Evolutionary conservation across 2,888 invertebrate genomes (phyloP).

Genomic region (Acrobasis suavella): DNA sequence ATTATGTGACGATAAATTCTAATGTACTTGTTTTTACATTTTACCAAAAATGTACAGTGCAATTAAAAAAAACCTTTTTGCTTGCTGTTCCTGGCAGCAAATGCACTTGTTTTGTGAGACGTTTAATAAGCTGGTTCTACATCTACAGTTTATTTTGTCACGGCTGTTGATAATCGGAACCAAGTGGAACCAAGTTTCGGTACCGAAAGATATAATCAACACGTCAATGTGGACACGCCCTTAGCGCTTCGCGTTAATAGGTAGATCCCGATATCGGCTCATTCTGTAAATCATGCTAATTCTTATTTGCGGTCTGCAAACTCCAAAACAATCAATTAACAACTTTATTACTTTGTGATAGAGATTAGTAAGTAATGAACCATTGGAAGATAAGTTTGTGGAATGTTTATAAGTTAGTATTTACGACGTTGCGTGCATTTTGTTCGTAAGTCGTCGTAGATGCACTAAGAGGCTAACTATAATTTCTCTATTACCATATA

Average conservation of each 20-base stretch:
- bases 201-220: slow-evolving; percentile 73
- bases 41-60: no score
- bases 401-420: slow-evolving; percentile 52
- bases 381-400: slow-evolving; percentile 28
- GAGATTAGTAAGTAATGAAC: slow-evolving; percentile 26
- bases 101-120: no score
- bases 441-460: slow-evolving; percentile 45
- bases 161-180: slow-evolving; percentile 34
- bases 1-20: no score
- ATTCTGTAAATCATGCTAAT: slow-evolving; percentile 57
- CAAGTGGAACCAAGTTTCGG: slow-evolving; percentile 60
- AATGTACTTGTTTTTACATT: no score
- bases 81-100: no score
- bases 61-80: no score
- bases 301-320: slow-evolving; percentile 29
- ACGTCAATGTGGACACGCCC: slow-evolving; percentile 71
- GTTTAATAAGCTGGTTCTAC: no score
- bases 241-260: slow-evolving; percentile 70
- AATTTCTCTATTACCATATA: slow-evolving; percentile 34
- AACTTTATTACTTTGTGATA: slow-evolving; percentile 28
- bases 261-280: slow-evolving; percentile 68
- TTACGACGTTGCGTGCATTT: slow-evolving; percentile 54
- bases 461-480: slow-evolving; percentile 32
- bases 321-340: slow-evolving; percentile 27
- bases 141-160: no score